Evolutionary conservation across 64 coral and sea anemone genomes (phyloP).

Genomic region (Trachythela sp.): DNA sequence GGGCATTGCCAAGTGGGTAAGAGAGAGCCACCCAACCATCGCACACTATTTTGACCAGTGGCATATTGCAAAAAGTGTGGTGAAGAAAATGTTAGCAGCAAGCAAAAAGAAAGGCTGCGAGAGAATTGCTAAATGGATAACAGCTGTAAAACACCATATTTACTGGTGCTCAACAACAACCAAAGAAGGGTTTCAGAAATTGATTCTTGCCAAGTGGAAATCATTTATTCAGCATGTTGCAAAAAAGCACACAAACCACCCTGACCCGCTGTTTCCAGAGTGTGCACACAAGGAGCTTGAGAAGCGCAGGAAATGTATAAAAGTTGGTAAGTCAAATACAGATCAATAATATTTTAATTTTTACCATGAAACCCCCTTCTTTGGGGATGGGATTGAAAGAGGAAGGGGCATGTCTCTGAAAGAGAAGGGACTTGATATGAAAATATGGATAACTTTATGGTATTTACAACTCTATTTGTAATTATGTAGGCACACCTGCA

Average conservation of each 20-base stretch:
- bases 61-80: background rate
- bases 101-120: background rate
- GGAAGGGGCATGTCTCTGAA: too few species aligned
- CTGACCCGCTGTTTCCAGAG: background rate
- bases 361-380: too few species aligned
- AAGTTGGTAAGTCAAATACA: background rate
- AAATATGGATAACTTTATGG: too few species aligned
- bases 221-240: background rate
- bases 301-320: background rate
- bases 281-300: background rate
- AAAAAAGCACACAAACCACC: background rate
- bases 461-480: too few species aligned
- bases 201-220: conserved; percentile 18
- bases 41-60: background rate
- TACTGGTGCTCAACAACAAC: conserved; percentile 12
- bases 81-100: background rate
- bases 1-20: background rate
- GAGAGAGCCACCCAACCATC: background rate
- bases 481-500: background rate
- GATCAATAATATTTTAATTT: too few species aligned
- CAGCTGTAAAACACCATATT: background rate
- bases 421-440: too few species aligned
- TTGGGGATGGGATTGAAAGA: too few species aligned
- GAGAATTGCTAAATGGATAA: background rate
- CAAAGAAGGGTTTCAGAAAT: background rate